A percentile compares a stretch with the other conserved stretches of the same genome.
Evolutionary conservation across 2,888 invertebrate species (phyloP).

Genomic region (Malthinus flaveolus): DNA sequence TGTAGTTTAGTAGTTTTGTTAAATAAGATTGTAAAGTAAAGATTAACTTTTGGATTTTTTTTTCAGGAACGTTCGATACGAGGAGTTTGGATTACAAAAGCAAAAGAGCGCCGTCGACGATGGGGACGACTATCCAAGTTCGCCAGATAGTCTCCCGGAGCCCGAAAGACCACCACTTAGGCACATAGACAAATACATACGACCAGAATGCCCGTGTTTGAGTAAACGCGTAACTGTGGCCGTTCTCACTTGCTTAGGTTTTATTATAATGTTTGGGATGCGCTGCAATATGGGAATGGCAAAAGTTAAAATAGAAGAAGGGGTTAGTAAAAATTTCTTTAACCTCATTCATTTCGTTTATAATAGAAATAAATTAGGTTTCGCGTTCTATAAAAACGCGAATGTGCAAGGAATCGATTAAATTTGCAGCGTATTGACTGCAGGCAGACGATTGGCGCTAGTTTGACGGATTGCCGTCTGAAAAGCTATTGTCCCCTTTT

Average conservation of each 20-base stretch:
- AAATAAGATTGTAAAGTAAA: neutral
- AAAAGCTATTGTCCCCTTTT: slow-evolving; percentile 20
- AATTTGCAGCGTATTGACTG: slow-evolving; percentile 28
- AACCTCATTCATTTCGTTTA: neutral
- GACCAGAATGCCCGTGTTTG: slow-evolving; percentile 85
- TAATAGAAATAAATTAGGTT: neutral
- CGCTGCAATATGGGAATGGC: slow-evolving; percentile 99
- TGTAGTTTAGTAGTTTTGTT: neutral
- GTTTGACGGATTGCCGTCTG: slow-evolving; percentile 31
- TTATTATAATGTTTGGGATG: slow-evolving; percentile 96
- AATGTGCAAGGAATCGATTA: slow-evolving; percentile 13
- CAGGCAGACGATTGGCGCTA: slow-evolving; percentile 25
- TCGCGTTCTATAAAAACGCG: slow-evolving; percentile 4
- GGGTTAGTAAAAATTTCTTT: slow-evolving; percentile 14
- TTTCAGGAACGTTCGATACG: slow-evolving; percentile 65
- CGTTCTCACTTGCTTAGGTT: slow-evolving; percentile 83
- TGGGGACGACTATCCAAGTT: slow-evolving; percentile 67
- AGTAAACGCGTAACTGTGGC: slow-evolving; percentile 87
- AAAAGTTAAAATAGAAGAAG: slow-evolving; percentile 57
- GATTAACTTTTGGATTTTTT: slow-evolving; percentile 4
- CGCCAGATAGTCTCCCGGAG: slow-evolving; percentile 78
- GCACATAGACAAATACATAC: slow-evolving; percentile 84
- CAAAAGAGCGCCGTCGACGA: slow-evolving; percentile 59
- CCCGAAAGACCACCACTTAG: slow-evolving; percentile 83
- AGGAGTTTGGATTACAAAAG: slow-evolving; percentile 65